phyloP scores from a whole-genome alignment of 2,888 invertebrate species.

The Pyrrhosoma nymphula region DNA sequence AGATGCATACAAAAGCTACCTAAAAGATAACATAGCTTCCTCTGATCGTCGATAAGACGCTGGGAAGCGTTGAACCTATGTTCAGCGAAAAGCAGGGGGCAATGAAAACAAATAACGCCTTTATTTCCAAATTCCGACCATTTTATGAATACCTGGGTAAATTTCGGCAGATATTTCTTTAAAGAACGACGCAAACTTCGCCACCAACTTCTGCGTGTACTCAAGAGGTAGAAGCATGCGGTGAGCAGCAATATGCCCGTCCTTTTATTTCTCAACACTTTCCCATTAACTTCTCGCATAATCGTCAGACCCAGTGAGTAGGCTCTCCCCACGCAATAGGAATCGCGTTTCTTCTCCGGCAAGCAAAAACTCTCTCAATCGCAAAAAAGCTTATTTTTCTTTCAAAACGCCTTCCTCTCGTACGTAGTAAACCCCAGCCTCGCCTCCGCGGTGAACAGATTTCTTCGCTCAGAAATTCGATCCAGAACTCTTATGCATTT shows the following conservation, averaged over 20 bases:
- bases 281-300: not conserved
- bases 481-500: not conserved
- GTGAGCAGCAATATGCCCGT: not conserved
- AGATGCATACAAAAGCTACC: not conserved
- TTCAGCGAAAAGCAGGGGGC: not conserved
- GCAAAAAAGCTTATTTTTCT: not conserved
- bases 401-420: not conserved
- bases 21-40: not conserved
- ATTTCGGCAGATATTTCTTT: not conserved
- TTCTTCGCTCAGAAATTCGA: not conserved
- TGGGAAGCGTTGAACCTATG: not conserved
- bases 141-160: not conserved
- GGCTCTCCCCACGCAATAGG: not conserved
- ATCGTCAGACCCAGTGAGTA: not conserved
- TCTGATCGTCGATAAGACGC: not conserved
- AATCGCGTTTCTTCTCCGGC: not conserved
- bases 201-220: not conserved
- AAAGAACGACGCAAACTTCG: not conserved
- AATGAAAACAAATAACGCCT: not conserved
- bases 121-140: not conserved
- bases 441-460: not conserved
- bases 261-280: not conserved
- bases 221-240: not conserved
- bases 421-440: not conserved
- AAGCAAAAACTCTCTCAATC: constrained; percentile 1